Evolutionary conservation across 2,797 vertebrate genomes (phyloP).

Genomic region (Dendrocincla tyrannina): DNA sequence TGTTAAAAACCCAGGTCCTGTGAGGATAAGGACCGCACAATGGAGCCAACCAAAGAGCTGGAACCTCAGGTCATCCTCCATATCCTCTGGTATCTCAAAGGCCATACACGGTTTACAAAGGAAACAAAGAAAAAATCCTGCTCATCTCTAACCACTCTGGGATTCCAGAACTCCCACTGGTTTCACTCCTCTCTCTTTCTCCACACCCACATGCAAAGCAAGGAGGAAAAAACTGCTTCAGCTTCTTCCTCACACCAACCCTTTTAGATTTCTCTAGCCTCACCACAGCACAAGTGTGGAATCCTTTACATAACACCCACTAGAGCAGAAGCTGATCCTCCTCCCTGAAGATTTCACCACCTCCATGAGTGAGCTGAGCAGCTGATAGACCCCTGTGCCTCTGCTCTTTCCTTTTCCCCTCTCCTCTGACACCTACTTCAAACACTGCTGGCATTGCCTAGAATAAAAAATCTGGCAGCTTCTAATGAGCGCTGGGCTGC

Average conservation of each 20-base stretch:
- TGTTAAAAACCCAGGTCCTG: neutral
- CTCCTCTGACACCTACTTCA: neutral
- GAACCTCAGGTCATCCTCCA: neutral
- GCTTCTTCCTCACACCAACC: neutral
- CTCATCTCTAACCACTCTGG: neutral
- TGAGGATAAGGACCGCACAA: neutral
- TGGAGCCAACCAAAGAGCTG: neutral
- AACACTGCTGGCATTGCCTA: neutral
- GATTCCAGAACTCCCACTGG: neutral
- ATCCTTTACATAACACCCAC: neutral
- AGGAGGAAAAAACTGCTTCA: neutral
- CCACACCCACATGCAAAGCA: neutral
- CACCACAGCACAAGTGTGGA: neutral
- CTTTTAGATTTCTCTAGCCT: neutral
- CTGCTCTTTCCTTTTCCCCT: neutral
- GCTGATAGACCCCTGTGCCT: neutral
- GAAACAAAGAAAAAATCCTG: neutral
- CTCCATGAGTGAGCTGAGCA: neutral
- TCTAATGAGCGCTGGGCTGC: neutral
- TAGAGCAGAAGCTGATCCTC: rapidly evolving
- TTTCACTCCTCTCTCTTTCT: neutral
- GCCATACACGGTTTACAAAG: rapidly evolving
- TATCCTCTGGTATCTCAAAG: neutral
- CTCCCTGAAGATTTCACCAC: neutral
- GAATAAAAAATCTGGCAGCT: neutral